Conservation (phyloP, 30 jellyfish, hydroid and myxozoan genomes). For the Sanderia malayensis region DNA sequence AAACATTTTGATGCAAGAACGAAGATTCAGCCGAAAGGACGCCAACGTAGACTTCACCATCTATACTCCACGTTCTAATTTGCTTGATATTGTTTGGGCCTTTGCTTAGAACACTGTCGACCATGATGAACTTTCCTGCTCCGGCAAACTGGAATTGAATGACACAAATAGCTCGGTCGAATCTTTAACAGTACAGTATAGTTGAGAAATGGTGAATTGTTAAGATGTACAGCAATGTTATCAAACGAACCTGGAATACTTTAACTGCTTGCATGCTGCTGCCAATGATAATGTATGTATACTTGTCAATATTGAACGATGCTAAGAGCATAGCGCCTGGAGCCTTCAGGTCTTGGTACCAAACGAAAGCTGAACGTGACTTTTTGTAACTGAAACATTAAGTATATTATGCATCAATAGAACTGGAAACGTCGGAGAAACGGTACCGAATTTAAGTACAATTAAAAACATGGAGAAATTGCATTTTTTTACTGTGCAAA, state of each 20-base stretch:
- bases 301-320: constrained; percentile 47
- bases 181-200: too few species aligned
- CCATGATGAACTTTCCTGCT: constrained; percentile 44
- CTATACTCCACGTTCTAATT: constrained; percentile 36
- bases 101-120: constrained; percentile 24
- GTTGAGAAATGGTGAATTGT: too few species aligned
- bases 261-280: constrained; percentile 40
- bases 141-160: constrained; percentile 33
- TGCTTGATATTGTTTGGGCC: constrained; percentile 11
- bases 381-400: too few species aligned
- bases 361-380: too few species aligned
- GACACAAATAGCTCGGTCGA: too few species aligned
- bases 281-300: constrained; percentile 61
- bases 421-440: too few species aligned
- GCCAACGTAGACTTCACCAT: constrained; percentile 35
- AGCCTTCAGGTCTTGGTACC: constrained; percentile 59
- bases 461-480: neutral
- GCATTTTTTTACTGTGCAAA: neutral
- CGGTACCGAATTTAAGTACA: neutral
- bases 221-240: neutral
- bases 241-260: constrained; percentile 59
- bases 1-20: neutral
- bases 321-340: constrained; percentile 46
- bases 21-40: constrained; percentile 11
- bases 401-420: too few species aligned